These are phyloP conservation scores for Laterallus jamaicensis DNA, from an alignment of 2,113 vertebrate genomes.

Conservation along the genomic window DNA sequence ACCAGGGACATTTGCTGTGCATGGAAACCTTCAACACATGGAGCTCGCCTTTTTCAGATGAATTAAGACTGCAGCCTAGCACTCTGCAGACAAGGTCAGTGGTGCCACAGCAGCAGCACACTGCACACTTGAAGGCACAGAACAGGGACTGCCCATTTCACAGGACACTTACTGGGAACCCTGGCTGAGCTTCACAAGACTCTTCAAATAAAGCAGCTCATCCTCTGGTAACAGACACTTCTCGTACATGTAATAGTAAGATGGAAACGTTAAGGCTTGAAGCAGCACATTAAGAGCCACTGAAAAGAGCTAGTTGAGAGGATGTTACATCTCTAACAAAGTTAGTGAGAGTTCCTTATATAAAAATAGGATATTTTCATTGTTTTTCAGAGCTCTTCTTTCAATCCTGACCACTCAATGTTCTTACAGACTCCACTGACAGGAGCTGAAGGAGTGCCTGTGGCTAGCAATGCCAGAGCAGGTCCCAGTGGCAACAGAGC, in stretches of 20 bases:
- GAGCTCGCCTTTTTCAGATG: not conserved
- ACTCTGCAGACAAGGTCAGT: not conserved
- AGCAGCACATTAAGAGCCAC: not conserved
- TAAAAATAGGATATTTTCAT: not conserved
- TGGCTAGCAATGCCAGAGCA: not conserved
- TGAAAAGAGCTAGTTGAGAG: not conserved
- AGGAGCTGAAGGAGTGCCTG: not conserved
- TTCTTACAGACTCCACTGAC: not conserved
- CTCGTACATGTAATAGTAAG: not conserved
- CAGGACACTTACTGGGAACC: not conserved
- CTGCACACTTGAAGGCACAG: not conserved
- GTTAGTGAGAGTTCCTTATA: not conserved
- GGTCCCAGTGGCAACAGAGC: not conserved
- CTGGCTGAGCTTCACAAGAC: not conserved
- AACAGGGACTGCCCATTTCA: not conserved
- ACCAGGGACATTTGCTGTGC: not conserved
- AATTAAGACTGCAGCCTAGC: not conserved
- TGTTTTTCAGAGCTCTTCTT: not conserved
- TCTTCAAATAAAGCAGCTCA: not conserved
- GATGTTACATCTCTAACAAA: not conserved
- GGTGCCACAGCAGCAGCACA: not conserved
- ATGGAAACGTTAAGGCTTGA: not conserved
- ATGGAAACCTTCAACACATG: not conserved
- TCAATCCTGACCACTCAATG: not conserved
- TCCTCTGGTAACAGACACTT: not conserved